These are phyloP conservation scores for Protobothrops flavoviridis DNA, from an alignment of 2,113 vertebrate genomes.

Conservation along the genomic window DNA sequence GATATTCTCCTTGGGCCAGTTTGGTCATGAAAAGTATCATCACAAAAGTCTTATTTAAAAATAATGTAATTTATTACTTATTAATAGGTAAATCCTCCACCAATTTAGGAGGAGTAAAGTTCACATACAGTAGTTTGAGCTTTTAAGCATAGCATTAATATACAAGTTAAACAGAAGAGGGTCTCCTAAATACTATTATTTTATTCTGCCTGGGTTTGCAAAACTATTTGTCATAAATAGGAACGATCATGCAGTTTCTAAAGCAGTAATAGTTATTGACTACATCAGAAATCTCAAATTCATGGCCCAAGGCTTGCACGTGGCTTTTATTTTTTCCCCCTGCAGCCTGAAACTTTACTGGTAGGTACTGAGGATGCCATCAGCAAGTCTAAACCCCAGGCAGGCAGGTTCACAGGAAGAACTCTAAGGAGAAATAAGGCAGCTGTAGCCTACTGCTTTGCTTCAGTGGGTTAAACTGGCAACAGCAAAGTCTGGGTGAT, in stretches of 20 bases:
- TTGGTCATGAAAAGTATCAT: neutral
- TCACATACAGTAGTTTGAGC: neutral
- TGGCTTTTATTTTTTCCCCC: no score
- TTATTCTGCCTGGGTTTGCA: neutral
- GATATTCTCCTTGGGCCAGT: neutral
- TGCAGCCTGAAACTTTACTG: no score
- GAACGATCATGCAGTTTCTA: neutral
- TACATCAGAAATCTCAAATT: neutral
- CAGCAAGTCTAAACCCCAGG: no score
- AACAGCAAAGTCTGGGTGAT: no score
- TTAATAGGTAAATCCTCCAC: neutral
- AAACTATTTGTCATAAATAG: neutral
- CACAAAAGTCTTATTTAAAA: neutral
- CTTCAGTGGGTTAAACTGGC: no score
- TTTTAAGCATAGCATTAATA: neutral
- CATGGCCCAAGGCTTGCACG: neutral
- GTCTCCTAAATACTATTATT: neutral
- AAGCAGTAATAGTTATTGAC: neutral
- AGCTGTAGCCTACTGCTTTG: no score
- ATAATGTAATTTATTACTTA: neutral
- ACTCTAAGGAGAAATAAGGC: no score
- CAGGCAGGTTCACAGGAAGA: no score
- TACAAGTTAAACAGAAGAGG: neutral
- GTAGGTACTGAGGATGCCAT: no score
- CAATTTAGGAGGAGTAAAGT: neutral